A percentile compares a stretch with the other conserved stretches of the same genome.
These are phyloP conservation scores for Neomonachus schauinslandi DNA, from an alignment of 2,113 vertebrate genomes.

Conservation along the genomic window DNA sequence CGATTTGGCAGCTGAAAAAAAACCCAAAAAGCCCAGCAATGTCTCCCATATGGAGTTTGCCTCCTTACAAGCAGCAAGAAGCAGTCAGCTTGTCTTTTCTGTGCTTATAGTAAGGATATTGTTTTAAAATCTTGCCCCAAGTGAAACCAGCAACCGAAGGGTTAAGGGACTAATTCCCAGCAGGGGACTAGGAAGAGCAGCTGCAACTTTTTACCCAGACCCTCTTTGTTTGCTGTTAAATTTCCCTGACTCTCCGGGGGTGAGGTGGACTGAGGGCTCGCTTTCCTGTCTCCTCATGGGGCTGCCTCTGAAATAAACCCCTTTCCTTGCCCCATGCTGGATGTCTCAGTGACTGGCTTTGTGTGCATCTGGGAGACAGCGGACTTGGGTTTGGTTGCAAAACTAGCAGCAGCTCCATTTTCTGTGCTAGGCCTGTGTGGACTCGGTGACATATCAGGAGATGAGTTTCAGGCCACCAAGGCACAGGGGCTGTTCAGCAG, in stretches of 20 bases:
- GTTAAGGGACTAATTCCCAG: background rate
- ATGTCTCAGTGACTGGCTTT: background rate
- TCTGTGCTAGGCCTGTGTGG: background rate
- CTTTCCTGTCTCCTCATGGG: background rate
- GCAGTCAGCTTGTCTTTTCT: background rate
- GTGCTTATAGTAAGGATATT: background rate
- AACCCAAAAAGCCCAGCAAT: accelerated
- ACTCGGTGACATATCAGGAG: background rate
- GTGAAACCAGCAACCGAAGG: background rate
- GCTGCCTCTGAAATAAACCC: background rate
- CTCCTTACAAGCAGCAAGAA: background rate
- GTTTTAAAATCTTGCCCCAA: background rate
- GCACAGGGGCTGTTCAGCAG: background rate
- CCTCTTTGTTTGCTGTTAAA: background rate
- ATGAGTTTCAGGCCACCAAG: background rate
- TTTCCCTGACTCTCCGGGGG: background rate
- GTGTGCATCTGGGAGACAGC: background rate
- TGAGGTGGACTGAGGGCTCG: background rate
- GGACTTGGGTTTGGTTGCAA: background rate
- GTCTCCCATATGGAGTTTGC: background rate
- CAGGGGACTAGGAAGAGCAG: background rate
- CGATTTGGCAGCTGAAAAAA: background rate
- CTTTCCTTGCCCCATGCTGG: background rate
- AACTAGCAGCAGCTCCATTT: background rate
- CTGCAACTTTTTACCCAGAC: background rate